A percentile compares a stretch with the other conserved stretches of the same genome.
phyloP scores from a whole-genome alignment of 2,888 invertebrate species.

The Oeneis ivallda region DNA sequence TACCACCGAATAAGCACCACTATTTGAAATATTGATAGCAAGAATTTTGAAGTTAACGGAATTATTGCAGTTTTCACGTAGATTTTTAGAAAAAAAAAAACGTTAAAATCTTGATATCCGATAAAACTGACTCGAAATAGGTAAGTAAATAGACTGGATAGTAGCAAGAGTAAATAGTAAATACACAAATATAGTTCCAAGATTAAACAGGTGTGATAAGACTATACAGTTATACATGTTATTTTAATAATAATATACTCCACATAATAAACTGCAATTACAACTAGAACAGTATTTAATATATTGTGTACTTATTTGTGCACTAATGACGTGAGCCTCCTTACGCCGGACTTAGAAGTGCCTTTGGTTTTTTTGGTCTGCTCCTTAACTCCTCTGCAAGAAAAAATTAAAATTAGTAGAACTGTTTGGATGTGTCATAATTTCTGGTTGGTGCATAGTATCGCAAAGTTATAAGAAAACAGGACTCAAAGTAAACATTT shows the following conservation, averaged over 20 bases:
- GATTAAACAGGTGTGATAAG: slow-evolving; percentile 36
- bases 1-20: no score
- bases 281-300: slow-evolving; percentile 24
- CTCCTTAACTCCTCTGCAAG: slow-evolving; percentile 74
- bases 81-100: background rate
- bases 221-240: slow-evolving; percentile 39
- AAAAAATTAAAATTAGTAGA: slow-evolving; percentile 4
- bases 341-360: slow-evolving; percentile 63
- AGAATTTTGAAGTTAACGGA: background rate
- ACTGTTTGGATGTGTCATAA: no score
- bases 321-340: slow-evolving; percentile 71
- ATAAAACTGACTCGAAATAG: slow-evolving; percentile 1
- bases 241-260: slow-evolving; percentile 36
- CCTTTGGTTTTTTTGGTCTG: slow-evolving; percentile 77
- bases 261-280: slow-evolving; percentile 19
- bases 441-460: no score
- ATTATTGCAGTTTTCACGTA: background rate
- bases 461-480: no score
- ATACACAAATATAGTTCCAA: slow-evolving; percentile 26
- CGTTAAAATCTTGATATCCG: background rate
- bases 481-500: no score
- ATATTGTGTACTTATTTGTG: slow-evolving; percentile 60
- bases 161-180: slow-evolving; percentile 26
- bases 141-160: background rate
- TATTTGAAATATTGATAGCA: no score